A percentile compares a stretch with the other conserved stretches of the same genome.
Evolutionary conservation across 1,140 invertebrate species (phyloP).

Genomic region (Glossosoma conforme): DNA sequence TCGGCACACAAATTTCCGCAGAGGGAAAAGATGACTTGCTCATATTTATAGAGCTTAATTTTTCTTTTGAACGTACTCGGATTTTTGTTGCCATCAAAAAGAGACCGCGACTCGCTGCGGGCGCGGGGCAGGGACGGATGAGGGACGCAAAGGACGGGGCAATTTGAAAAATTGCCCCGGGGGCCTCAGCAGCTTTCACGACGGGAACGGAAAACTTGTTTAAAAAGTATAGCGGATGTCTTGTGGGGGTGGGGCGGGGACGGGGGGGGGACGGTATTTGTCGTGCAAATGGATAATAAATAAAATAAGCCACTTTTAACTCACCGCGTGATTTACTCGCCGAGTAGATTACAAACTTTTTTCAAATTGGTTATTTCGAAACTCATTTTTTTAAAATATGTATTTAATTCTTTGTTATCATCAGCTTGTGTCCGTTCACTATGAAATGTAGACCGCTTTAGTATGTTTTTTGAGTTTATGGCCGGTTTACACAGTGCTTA

Average conservation of each 20-base stretch:
- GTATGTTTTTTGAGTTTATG: no score
- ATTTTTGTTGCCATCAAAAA: conserved; percentile 15
- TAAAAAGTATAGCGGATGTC: conserved; percentile 12
- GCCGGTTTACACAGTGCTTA: no score
- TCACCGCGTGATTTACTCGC: not conserved
- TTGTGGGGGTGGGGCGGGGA: not conserved
- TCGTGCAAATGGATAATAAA: not conserved
- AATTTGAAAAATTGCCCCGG: conserved; percentile 27
- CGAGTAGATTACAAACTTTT: no score
- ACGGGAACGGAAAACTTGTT: conserved; percentile 15
- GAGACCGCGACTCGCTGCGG: conserved; percentile 1
- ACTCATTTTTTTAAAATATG: no score
- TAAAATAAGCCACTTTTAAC: no score
- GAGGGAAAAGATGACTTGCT: conserved; percentile 17
- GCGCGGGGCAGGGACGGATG: conserved; percentile 1
- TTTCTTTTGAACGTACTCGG: conserved; percentile 13
- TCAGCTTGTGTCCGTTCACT: no score
- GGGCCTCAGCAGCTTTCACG: conserved; percentile 15
- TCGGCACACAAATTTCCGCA: conserved; percentile 1
- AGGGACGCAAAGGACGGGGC: conserved; percentile 10
- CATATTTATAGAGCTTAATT: conserved; percentile 26
- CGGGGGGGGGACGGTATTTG: not conserved
- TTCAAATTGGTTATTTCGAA: no score
- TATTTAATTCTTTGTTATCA: no score
- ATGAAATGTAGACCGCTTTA: no score